These are phyloP conservation scores for Drosophila nigromelanica DNA, from an alignment of 1,140 invertebrate species.

Conservation along the genomic window DNA sequence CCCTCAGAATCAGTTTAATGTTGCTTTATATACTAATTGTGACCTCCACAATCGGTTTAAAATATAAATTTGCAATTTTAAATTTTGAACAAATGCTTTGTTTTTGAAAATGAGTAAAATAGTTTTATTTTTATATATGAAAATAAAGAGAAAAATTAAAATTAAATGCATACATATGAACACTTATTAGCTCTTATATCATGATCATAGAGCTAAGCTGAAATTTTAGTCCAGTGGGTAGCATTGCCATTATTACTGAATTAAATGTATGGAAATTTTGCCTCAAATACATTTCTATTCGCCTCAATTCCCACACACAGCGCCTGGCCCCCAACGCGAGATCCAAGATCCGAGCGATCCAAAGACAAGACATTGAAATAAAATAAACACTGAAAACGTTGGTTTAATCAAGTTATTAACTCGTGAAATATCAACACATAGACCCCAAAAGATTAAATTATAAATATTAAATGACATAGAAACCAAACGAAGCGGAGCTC, in stretches of 20 bases:
- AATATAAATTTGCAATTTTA: too few relatives aligned
- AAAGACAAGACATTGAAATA: constrained; percentile 23
- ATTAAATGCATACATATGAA: too few relatives aligned
- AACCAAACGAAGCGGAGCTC: constrained; percentile 46
- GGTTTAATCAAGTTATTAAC: constrained; percentile 81
- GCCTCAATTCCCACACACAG: constrained; percentile 73
- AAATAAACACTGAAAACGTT: constrained; percentile 49
- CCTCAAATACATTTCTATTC: constrained; percentile 19
- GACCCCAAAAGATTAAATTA: constrained; percentile 69
- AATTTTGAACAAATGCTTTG: too few relatives aligned
- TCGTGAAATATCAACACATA: constrained; percentile 80
- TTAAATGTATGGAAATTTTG: constrained; percentile 73
- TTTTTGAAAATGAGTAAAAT: too few relatives aligned
- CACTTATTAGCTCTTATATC: neutral
- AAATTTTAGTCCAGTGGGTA: constrained; percentile 13
- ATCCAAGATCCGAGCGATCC: neutral
- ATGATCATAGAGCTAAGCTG: neutral
- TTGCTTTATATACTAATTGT: too few relatives aligned
- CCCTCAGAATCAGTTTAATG: too few relatives aligned
- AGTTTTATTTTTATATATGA: too few relatives aligned
- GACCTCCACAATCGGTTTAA: too few relatives aligned
- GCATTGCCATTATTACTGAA: constrained; percentile 53
- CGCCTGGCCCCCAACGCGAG: constrained; percentile 13
- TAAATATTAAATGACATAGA: constrained; percentile 76
- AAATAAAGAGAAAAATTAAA: neutral